A percentile compares a stretch with the other conserved stretches of the same genome.
phyloP scores from a whole-genome alignment of 2,888 invertebrate species.

The Diogma glabrata region DNA sequence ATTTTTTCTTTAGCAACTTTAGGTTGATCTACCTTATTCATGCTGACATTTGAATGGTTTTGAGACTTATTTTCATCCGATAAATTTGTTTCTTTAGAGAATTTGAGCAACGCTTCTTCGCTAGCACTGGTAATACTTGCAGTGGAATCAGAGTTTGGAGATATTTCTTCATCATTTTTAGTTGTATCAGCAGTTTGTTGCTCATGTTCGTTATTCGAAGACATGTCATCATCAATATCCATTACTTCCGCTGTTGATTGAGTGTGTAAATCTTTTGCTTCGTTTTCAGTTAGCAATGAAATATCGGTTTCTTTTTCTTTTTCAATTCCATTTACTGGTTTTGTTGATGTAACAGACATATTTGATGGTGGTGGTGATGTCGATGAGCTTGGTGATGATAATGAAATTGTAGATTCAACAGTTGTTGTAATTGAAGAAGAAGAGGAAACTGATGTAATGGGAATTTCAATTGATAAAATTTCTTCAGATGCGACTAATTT shows the following conservation, averaged over 20 bases:
- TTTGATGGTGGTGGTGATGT: not conserved
- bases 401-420: not conserved
- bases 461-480: not conserved
- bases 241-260: not conserved
- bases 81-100: not conserved
- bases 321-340: not conserved
- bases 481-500: no score
- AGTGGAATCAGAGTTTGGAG: conserved; percentile 4
- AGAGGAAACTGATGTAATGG: not conserved
- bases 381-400: not conserved
- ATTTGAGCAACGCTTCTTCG: not conserved
- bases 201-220: no score
- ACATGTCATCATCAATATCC: no score
- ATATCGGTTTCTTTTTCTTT: not conserved
- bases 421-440: not conserved
- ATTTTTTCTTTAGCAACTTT: not conserved
- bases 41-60: not conserved
- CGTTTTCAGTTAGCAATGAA: not conserved
- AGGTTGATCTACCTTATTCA: not conserved
- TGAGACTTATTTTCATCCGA: not conserved
- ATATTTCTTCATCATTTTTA: conserved; percentile 5
- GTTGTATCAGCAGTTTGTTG: no score
- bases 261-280: not conserved
- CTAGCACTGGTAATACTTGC: not conserved
- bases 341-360: no score